These are phyloP conservation scores for Myotis vivesi DNA, from an alignment of 2,797 vertebrate genomes.

Conservation along the genomic window DNA sequence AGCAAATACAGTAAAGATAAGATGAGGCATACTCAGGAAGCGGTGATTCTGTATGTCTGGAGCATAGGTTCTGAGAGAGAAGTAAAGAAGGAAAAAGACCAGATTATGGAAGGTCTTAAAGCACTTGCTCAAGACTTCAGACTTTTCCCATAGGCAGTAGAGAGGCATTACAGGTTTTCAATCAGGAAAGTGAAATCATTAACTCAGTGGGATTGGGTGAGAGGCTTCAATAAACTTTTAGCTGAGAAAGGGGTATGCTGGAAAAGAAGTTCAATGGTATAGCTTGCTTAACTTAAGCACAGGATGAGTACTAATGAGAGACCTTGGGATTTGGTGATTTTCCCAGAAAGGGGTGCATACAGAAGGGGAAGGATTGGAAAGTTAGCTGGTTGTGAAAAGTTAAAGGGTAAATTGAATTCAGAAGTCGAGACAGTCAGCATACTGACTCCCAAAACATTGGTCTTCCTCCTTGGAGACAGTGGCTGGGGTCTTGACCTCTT, in stretches of 20 bases:
- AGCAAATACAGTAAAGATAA: neutral
- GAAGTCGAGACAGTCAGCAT: neutral
- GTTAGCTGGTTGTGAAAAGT: neutral
- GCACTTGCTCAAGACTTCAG: neutral
- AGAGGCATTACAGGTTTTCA: neutral
- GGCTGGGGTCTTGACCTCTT: neutral
- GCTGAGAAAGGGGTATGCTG: neutral
- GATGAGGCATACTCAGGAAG: neutral
- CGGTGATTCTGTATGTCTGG: neutral
- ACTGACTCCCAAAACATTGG: neutral
- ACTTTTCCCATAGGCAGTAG: neutral
- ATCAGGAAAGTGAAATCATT: neutral
- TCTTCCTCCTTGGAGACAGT: neutral
- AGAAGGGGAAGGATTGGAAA: neutral
- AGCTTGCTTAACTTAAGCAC: neutral
- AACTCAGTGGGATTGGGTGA: neutral
- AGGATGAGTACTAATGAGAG: neutral
- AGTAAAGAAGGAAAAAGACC: neutral
- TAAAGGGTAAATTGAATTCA: neutral
- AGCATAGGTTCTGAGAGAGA: neutral
- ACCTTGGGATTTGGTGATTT: neutral
- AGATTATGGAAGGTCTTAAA: neutral
- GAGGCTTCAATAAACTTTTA: neutral
- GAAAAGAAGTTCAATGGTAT: neutral
- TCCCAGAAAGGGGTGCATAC: neutral